Evolutionary conservation across 2,888 invertebrate species (phyloP).

Genomic region (Meloe dianella): DNA sequence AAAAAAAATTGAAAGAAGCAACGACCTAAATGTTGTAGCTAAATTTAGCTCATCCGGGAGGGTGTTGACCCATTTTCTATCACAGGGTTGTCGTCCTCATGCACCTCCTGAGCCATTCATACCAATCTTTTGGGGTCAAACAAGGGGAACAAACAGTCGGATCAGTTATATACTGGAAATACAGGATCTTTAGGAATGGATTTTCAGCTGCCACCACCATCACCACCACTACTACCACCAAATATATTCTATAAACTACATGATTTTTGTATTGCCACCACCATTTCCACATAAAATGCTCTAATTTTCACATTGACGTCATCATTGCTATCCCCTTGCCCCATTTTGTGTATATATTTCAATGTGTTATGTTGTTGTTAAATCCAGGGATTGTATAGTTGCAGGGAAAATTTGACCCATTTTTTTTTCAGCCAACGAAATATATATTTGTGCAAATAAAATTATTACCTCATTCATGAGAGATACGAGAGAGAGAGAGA

Average conservation of each 20-base stretch:
- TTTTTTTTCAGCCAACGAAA: background rate
- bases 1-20: conserved; percentile 6
- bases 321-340: conserved; percentile 24
- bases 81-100: conserved; percentile 51
- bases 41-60: conserved; percentile 45
- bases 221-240: conserved; percentile 27
- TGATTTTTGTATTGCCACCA: conserved; percentile 17
- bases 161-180: conserved; percentile 26
- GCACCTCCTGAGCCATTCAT: conserved; percentile 45
- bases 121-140: conserved; percentile 36
- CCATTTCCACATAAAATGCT: conserved; percentile 13
- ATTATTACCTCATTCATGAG: background rate
- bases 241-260: background rate
- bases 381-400: background rate
- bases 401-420: background rate
- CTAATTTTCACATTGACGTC: conserved; percentile 31
- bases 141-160: conserved; percentile 19
- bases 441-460: background rate
- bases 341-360: background rate
- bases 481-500: background rate
- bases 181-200: conserved; percentile 10
- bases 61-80: conserved; percentile 46
- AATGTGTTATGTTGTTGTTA: background rate
- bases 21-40: conserved; percentile 31
- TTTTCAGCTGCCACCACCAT: conserved; percentile 28